A percentile compares a stretch with the other conserved stretches of the same genome.
Evolutionary conservation across 1,140 invertebrate species (phyloP).

Genomic region (Macrobrachium rosenbergii): DNA sequence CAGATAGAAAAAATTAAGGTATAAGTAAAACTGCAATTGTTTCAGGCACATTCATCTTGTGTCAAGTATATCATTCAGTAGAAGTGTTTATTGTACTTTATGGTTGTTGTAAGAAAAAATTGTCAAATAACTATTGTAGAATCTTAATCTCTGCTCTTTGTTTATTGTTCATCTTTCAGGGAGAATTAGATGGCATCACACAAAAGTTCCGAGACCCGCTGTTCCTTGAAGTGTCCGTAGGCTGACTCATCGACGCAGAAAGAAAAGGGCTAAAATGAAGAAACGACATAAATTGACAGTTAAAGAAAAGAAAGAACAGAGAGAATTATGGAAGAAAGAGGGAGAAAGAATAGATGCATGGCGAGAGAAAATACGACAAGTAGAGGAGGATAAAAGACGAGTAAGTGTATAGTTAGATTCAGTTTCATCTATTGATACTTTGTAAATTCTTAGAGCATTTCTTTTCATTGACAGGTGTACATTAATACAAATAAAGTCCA

Average conservation of each 20-base stretch:
- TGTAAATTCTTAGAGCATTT: too few relatives aligned
- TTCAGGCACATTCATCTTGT: too few relatives aligned
- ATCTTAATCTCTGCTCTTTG: too few relatives aligned
- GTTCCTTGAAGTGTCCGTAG: conserved; percentile 10
- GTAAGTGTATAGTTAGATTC: conserved; percentile 68
- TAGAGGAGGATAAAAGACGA: conserved; percentile 76
- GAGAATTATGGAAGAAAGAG: conserved; percentile 71
- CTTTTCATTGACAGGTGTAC: too few relatives aligned
- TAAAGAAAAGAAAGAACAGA: conserved; percentile 69
- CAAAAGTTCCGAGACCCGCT: conserved; percentile 25
- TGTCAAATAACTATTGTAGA: too few relatives aligned
- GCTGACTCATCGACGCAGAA: conserved; percentile 16
- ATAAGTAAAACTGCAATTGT: too few relatives aligned
- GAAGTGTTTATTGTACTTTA: too few relatives aligned
- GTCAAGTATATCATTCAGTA: too few relatives aligned
- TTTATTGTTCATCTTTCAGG: neutral
- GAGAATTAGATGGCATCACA: neutral
- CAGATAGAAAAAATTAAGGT: too few relatives aligned
- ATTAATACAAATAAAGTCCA: too few relatives aligned
- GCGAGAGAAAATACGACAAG: conserved; percentile 75
- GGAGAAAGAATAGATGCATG: conserved; percentile 76
- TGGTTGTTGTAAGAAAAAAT: too few relatives aligned
- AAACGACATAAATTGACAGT: conserved; percentile 68
- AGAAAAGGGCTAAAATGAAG: conserved; percentile 37
- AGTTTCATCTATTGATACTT: too few relatives aligned